Evolutionary conservation across 64 coral and sea anemone species (phyloP).

Genomic region (Hydrozoanthus tunicans): DNA sequence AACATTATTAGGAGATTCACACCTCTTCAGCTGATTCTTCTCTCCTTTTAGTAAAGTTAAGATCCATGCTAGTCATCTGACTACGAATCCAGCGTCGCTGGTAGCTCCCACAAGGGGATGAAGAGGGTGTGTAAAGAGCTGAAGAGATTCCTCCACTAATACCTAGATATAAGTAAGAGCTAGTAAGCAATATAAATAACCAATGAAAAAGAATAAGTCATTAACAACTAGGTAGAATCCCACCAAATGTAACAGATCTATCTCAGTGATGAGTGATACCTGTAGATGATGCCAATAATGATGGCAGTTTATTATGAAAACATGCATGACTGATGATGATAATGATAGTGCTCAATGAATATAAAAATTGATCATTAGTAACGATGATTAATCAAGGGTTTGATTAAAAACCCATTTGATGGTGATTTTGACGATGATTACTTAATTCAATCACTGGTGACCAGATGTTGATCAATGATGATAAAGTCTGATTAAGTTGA

Average conservation of each 20-base stretch:
- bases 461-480: too few relatives aligned
- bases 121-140: slow-evolving; percentile 54
- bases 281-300: not conserved
- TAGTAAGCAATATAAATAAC: too few relatives aligned
- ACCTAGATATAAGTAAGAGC: not conserved
- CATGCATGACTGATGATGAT: too few relatives aligned
- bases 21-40: slow-evolving; percentile 85
- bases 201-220: not conserved
- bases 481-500: too few relatives aligned
- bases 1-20: not conserved
- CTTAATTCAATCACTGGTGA: too few relatives aligned
- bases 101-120: slow-evolving; percentile 88
- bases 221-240: not conserved
- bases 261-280: too few relatives aligned
- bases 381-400: too few relatives aligned
- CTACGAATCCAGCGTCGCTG: slow-evolving; percentile 83
- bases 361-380: too few relatives aligned
- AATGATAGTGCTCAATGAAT: too few relatives aligned
- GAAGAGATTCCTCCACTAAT: slow-evolving; percentile 34
- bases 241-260: too few relatives aligned
- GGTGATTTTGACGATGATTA: too few relatives aligned
- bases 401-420: too few relatives aligned
- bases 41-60: slow-evolving; percentile 70
- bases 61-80: slow-evolving; percentile 90
- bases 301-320: not conserved